phyloP scores from a whole-genome alignment of 1,140 invertebrate genomes.

The Caenorhabditis latens region DNA sequence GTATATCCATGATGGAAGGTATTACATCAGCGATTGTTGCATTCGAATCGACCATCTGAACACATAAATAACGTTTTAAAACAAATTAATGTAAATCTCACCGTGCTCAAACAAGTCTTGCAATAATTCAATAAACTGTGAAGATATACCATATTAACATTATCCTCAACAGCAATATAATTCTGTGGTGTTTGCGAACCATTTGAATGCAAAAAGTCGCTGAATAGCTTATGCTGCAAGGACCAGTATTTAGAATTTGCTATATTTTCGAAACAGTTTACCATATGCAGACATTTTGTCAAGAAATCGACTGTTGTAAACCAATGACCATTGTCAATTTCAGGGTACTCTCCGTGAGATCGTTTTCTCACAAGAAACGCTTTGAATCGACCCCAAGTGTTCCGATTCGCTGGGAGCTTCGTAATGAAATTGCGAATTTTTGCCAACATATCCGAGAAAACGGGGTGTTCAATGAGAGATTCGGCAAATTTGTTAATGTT shows the following conservation, averaged over 20 bases:
- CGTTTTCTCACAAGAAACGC: background rate
- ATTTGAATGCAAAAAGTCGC: background rate
- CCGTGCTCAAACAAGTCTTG: background rate
- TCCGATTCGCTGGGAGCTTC: background rate
- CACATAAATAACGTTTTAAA: background rate
- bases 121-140: constrained; percentile 1
- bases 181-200: background rate
- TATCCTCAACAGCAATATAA: constrained; percentile 8
- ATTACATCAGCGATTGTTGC: constrained; percentile 24
- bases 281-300: constrained; percentile 34
- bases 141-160: background rate
- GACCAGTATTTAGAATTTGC: no score
- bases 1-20: background rate
- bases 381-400: background rate
- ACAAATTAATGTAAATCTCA: background rate
- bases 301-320: background rate
- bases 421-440: constrained; percentile 3
- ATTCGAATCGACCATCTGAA: background rate
- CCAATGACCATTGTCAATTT: constrained; percentile 24
- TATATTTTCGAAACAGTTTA: background rate
- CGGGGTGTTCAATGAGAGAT: background rate
- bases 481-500: constrained; percentile 32
- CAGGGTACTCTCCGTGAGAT: constrained; percentile 23
- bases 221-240: constrained; percentile 11
- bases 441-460: background rate